A percentile compares a stretch with the other conserved stretches of the same genome.
phyloP scores from a whole-genome alignment of 2,113 vertebrate genomes.

The Antidorcas marsupialis region DNA sequence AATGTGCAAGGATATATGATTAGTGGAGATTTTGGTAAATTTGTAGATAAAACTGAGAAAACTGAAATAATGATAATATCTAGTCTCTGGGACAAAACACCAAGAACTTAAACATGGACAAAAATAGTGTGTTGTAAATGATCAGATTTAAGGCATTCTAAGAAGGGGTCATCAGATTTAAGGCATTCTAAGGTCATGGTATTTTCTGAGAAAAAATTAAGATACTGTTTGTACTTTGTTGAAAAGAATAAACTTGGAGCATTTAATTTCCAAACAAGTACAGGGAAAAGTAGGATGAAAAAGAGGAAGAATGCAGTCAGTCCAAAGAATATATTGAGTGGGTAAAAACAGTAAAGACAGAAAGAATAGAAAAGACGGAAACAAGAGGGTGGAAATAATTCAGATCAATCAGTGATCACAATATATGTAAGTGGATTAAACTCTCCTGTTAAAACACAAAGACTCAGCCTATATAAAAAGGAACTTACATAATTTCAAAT shows the following conservation, averaged over 20 bases:
- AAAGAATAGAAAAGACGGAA: not conserved
- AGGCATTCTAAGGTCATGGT: not conserved
- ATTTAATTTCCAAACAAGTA: not conserved
- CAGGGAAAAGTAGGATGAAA: not conserved
- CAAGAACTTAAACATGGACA: not conserved
- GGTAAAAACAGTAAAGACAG: not conserved
- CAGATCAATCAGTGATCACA: not conserved
- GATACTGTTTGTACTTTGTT: not conserved
- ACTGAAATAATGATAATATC: not conserved
- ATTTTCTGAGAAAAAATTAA: not conserved
- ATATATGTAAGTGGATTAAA: not conserved
- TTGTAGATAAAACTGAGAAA: not conserved
- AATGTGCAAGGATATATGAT: not conserved
- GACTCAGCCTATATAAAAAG: not conserved
- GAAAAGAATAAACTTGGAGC: not conserved
- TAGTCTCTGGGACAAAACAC: not conserved
- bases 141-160: not conserved
- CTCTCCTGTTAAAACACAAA: not conserved
- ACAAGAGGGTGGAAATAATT: not conserved
- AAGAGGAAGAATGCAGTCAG: not conserved
- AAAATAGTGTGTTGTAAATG: not conserved
- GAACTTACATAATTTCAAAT: not conserved
- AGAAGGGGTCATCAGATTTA: not conserved
- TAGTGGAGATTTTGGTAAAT: not conserved
- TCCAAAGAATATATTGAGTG: not conserved